Conservation (phyloP, 2,888 invertebrate genomes). For the Notocelia uddmanniana region DNA sequence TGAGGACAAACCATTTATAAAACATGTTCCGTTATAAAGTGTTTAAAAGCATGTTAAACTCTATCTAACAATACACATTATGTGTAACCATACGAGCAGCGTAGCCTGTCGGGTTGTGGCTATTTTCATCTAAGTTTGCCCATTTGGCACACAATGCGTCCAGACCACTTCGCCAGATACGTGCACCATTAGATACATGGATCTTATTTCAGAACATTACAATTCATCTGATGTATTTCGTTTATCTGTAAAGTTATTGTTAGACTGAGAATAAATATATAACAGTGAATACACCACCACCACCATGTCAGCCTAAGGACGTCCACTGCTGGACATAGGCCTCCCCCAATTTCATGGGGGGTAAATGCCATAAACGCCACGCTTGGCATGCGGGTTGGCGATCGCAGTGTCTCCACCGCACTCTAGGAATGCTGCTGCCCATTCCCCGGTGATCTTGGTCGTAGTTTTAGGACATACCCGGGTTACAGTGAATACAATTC, state of each 20-base stretch:
- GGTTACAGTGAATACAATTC: too few relatives aligned
- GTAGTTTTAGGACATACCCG: too few relatives aligned
- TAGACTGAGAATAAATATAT: background rate
- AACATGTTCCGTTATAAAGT: background rate
- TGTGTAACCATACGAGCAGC: slow-evolving; percentile 15
- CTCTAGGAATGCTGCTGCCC: too few relatives aligned
- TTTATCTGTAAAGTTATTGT: slow-evolving; percentile 18
- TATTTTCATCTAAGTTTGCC: slow-evolving; percentile 43
- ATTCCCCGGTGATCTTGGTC: too few relatives aligned
- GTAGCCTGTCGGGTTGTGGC: slow-evolving; percentile 27
- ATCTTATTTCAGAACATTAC: slow-evolving; percentile 34
- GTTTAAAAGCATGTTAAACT: slow-evolving; percentile 21
- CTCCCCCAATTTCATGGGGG: too few relatives aligned
- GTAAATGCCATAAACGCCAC: too few relatives aligned
- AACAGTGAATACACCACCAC: background rate
- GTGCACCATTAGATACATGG: slow-evolving; percentile 38
- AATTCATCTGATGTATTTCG: slow-evolving; percentile 33
- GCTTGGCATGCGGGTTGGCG: too few relatives aligned
- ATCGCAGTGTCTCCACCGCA: too few relatives aligned
- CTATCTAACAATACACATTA: slow-evolving; percentile 29
- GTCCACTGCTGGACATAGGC: too few relatives aligned
- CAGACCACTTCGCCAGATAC: slow-evolving; percentile 30
- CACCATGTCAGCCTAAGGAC: too few relatives aligned
- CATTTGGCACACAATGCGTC: slow-evolving; percentile 45
- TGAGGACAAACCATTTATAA: background rate